Percentiles rank a stretch among this genome's conserved stretches.
phyloP scores from a whole-genome alignment of 2,888 invertebrate genomes.

The Lamellibrachia satsuma region DNA sequence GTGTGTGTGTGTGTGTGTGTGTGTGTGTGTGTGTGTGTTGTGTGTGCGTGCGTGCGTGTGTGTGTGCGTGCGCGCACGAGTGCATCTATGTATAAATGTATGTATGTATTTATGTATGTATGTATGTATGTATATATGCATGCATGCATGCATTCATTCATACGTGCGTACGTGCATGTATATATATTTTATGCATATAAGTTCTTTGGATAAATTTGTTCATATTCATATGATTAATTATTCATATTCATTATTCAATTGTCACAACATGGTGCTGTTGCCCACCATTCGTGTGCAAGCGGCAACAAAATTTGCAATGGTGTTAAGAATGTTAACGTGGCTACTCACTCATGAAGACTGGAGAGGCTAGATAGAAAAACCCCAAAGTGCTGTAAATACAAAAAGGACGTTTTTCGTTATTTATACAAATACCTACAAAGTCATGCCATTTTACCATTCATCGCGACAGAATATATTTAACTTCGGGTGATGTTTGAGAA shows the following conservation, averaged over 20 bases:
- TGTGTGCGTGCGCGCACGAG: not conserved
- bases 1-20: not conserved
- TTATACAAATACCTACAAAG: not conserved
- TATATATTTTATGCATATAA: too few species aligned
- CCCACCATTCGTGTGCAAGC: not conserved
- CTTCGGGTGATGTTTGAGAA: too few species aligned
- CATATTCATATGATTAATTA: not conserved
- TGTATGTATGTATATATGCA: not conserved
- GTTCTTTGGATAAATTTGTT: too few species aligned
- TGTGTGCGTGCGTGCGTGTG: not conserved
- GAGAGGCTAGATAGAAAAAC: not conserved
- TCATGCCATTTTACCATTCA: not conserved
- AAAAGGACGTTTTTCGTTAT: not conserved
- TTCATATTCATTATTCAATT: not conserved
- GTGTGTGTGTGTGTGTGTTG: conserved; percentile 21
- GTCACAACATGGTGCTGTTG: not conserved
- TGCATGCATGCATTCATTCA: too few species aligned
- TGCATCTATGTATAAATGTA: too few species aligned
- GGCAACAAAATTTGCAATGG: not conserved
- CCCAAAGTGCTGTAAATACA: not conserved
- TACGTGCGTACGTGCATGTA: too few species aligned
- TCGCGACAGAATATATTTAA: not conserved
- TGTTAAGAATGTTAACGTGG: not conserved
- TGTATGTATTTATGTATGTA: too few species aligned
- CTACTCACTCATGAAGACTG: not conserved